A percentile compares a stretch with the other conserved stretches of the same genome.
These are phyloP conservation scores for Carlito syrichta DNA, from an alignment of 2,113 vertebrate species.

Conservation along the genomic window DNA sequence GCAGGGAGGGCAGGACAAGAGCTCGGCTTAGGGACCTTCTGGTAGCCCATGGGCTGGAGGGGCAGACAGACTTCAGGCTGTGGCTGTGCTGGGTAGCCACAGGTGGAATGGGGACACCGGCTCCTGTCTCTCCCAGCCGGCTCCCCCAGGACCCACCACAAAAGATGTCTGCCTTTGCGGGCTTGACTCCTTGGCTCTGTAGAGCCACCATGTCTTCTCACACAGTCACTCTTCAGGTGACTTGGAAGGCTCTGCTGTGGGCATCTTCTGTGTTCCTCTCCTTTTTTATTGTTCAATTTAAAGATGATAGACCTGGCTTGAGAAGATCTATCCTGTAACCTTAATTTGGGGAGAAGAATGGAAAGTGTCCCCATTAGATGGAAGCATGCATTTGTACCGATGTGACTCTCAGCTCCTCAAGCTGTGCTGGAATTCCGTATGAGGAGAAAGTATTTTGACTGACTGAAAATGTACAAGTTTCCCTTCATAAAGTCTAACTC, in stretches of 20 bases:
- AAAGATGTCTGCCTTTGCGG: not conserved
- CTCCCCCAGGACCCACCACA: not conserved
- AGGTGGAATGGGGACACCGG: not conserved
- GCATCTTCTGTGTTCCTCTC: not conserved
- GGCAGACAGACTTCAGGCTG: not conserved
- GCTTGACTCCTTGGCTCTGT: not conserved
- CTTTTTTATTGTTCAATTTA: not conserved
- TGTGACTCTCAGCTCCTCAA: not conserved
- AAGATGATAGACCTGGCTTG: not conserved
- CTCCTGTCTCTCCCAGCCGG: not conserved
- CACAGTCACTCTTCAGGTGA: not conserved
- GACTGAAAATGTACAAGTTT: not conserved
- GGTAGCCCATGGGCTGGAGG: not conserved
- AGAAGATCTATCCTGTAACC: not conserved
- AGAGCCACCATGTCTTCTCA: not conserved
- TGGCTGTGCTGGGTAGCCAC: not conserved
- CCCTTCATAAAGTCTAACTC: not conserved
- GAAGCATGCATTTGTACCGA: not conserved
- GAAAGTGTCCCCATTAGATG: not conserved
- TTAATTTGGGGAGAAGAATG: not conserved
- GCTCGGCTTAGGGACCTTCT: not conserved
- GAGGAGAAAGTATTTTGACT: not conserved
- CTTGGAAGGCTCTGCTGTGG: not conserved
- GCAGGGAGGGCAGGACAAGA: no score
- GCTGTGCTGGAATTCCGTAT: not conserved